These are phyloP conservation scores for Crotalus horridus DNA, from an alignment of 2,113 vertebrate genomes.

Conservation along the genomic window DNA sequence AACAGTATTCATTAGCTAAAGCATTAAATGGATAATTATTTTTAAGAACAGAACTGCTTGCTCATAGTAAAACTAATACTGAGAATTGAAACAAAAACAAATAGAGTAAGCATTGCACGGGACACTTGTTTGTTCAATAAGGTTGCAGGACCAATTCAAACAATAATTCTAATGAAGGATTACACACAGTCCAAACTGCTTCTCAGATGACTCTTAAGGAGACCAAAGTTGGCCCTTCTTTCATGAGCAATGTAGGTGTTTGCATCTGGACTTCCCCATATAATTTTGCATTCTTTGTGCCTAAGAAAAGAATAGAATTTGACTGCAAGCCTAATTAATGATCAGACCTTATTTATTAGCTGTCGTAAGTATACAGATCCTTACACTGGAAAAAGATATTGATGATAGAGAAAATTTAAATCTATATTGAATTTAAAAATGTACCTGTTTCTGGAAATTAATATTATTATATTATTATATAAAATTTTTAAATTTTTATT, in stretches of 20 bases:
- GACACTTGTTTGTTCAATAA: slow-evolving; percentile 46
- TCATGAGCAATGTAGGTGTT: neutral
- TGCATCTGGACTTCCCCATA: neutral
- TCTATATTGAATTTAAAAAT: neutral
- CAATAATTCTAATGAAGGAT: neutral
- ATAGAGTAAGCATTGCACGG: slow-evolving; percentile 36
- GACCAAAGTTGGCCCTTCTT: neutral
- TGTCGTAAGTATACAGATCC: neutral
- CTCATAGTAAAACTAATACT: slow-evolving; percentile 48
- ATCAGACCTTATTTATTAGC: neutral
- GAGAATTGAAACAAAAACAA: slow-evolving; percentile 42
- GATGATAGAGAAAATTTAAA: neutral
- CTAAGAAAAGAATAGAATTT: neutral
- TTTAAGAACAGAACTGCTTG: slow-evolving; percentile 55
- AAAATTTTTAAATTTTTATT: neutral
- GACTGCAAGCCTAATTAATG: neutral
- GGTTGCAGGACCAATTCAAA: slow-evolving; percentile 9
- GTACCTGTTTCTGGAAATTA: neutral
- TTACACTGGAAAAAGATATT: neutral
- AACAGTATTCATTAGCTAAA: slow-evolving; percentile 32
- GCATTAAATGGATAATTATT: slow-evolving; percentile 58
- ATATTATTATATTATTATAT: neutral
- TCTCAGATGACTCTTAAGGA: neutral
- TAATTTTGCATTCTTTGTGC: neutral
- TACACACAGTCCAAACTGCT: neutral